Evolutionary conservation across 2,888 invertebrate genomes (phyloP), one percentile per base, ranked within the genome.

Genomic region (Caenorhabditis sp.): DNA sequence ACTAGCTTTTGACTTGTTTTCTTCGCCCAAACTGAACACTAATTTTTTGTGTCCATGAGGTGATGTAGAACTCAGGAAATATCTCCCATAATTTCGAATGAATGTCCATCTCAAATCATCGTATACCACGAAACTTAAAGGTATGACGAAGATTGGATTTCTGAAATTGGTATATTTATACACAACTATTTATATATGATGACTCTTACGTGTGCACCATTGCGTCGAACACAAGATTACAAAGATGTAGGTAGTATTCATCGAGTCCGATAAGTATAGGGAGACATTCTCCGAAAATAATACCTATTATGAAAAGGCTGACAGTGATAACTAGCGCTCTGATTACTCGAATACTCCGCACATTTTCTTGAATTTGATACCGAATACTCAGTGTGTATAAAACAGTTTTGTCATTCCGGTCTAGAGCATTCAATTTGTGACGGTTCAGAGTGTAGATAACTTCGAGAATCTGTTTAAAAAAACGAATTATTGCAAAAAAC

Each of bases 361-460:
- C 70, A 63, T 70, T 70, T 27, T 70, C 70, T n/a, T 70, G 62
- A 26, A 66, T 53, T 52, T 70, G 70, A 56, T 70, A 70, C 25
- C 63, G 58, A 5, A 58, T 59, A 21, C 66, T 70, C 36, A 70
- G 21, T 0, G 70, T 59, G 20, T 70, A 70, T 43, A 49, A 26
- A 8, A 66, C 49, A 23, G 27, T n/a, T n/a, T 21, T 62, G 23
- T 65, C 53, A 31, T 70, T 52, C 14, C 54, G 17, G 7, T 54
- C 56, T 3, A 70, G 17, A 1, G 63, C 50, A 1, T 21, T 54
- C 21, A 70, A 27, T 2, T 54, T 25, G n/a, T 54, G 61, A n/a
- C 56, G 21, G 49, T 70, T 70, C 12, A 49, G 14, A 10, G 53
- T 27, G 25, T 59, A 66, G 5, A 66, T 57, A 4, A 53, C 53